Percentiles rank a stretch among this genome's conserved stretches.
Evolutionary conservation across 2,888 invertebrate genomes (phyloP).

Genomic region (Euplexia lucipara): DNA sequence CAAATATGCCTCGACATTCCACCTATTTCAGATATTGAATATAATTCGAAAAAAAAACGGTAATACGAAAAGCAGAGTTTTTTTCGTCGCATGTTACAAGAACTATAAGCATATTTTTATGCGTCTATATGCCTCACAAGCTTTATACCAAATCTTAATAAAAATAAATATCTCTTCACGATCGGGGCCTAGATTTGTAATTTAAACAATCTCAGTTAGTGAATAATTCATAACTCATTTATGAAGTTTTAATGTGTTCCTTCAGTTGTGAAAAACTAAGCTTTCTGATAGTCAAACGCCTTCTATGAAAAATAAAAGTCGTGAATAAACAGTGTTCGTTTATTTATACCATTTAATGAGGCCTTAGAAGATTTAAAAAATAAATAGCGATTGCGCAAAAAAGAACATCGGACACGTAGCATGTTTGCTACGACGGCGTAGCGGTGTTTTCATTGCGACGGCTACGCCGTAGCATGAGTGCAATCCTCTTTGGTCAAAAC

Average conservation of each 20-base stretch:
- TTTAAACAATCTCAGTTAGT: conserved; percentile 65
- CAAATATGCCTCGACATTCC: too few species aligned
- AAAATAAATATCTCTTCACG: conserved; percentile 37
- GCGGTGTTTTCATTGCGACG: conserved; percentile 15
- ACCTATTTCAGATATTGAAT: too few species aligned
- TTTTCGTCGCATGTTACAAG: too few species aligned
- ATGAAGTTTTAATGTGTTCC: conserved; percentile 28
- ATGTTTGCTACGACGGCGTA: conserved; percentile 17
- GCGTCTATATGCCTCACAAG: too few species aligned
- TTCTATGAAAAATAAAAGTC: too few species aligned
- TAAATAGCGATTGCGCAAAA: background rate
- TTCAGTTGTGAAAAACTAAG: background rate
- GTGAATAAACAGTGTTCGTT: too few species aligned
- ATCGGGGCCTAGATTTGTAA: conserved; percentile 58
- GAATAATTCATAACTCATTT: conserved; percentile 68
- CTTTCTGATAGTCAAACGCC: background rate
- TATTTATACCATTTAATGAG: too few species aligned
- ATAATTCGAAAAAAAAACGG: too few species aligned
- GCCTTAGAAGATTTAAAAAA: background rate
- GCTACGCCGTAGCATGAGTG: conserved; percentile 47
- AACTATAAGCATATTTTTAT: too few species aligned
- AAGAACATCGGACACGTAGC: conserved; percentile 1
- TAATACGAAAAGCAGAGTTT: too few species aligned
- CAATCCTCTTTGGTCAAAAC: conserved; percentile 44
- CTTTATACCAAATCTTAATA: conserved; percentile 1